phyloP scores from a whole-genome alignment of 2,113 vertebrate species.

The Aspidoscelis tigris region DNA sequence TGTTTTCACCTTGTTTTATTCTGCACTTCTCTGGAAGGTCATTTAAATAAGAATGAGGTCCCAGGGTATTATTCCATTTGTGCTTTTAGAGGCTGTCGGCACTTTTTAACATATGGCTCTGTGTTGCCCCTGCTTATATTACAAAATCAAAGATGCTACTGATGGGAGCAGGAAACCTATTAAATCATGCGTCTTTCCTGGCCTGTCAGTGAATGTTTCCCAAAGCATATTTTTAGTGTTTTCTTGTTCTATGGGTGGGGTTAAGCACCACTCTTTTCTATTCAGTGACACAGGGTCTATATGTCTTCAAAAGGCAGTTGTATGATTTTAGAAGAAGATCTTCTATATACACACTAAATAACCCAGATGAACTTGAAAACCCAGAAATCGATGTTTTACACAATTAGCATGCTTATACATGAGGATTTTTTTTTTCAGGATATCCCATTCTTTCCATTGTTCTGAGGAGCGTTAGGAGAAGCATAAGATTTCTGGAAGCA shows the following conservation, averaged over 20 bases:
- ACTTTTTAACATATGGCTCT: not conserved
- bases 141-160: not conserved
- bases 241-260: not conserved
- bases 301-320: not conserved
- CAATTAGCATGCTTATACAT: too few species aligned
- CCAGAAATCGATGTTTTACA: not conserved
- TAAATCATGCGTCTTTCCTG: not conserved
- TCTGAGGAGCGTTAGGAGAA: too few species aligned
- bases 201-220: not conserved
- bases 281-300: not conserved
- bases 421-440: too few species aligned
- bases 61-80: not conserved
- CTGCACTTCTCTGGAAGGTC: constrained; percentile 37
- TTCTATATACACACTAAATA: not conserved
- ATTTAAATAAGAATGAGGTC: not conserved
- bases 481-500: too few species aligned
- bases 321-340: not conserved
- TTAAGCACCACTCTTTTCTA: not conserved
- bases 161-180: not conserved
- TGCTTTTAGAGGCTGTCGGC: not conserved
- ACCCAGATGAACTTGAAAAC: too few species aligned
- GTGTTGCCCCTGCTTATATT: not conserved
- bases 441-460: too few species aligned
- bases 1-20: constrained; percentile 4
- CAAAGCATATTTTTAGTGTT: not conserved